phyloP scores from a whole-genome alignment of 2,888 invertebrate genomes.

The Drosophila anomalata region DNA sequence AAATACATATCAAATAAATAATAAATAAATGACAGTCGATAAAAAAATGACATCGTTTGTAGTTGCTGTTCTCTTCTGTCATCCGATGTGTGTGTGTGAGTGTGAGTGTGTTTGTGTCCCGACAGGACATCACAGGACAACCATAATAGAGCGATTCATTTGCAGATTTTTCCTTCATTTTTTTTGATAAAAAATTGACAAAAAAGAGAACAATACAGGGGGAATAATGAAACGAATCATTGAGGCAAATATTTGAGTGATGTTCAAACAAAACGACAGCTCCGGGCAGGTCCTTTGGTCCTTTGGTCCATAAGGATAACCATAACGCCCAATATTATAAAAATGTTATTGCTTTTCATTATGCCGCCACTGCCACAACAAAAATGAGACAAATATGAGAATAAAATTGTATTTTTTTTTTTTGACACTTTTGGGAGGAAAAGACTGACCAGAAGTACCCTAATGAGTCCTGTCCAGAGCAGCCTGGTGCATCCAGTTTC shows the following conservation, averaged over 20 bases:
- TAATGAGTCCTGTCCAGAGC: conserved; percentile 1
- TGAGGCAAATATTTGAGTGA: conserved; percentile 61
- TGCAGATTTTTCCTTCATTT: conserved; percentile 52
- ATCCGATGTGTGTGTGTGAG: conserved; percentile 12
- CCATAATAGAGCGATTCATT: conserved; percentile 67
- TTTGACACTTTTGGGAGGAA: too few species aligned
- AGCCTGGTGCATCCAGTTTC: background rate
- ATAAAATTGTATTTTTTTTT: background rate
- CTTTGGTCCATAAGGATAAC: background rate
- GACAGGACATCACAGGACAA: conserved; percentile 28
- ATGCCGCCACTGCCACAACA: conserved; percentile 11
- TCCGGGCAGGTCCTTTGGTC: background rate
- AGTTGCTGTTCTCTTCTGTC: conserved; percentile 30
- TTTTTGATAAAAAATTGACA: conserved; percentile 1
- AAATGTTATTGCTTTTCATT: conserved; percentile 65
- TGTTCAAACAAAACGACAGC: conserved; percentile 27
- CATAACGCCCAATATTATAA: conserved; percentile 42
- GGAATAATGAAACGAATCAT: conserved; percentile 44
- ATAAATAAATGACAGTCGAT: conserved; percentile 65
- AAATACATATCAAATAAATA: conserved; percentile 62
- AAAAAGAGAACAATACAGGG: conserved; percentile 24
- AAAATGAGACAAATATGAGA: background rate
- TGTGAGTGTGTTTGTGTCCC: conserved; percentile 19
- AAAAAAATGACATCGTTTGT: conserved; percentile 48
- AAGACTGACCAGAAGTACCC: background rate